Evolutionary conservation across 2,113 vertebrate genomes (phyloP).

Genomic region (Dipodomys merriami): DNA sequence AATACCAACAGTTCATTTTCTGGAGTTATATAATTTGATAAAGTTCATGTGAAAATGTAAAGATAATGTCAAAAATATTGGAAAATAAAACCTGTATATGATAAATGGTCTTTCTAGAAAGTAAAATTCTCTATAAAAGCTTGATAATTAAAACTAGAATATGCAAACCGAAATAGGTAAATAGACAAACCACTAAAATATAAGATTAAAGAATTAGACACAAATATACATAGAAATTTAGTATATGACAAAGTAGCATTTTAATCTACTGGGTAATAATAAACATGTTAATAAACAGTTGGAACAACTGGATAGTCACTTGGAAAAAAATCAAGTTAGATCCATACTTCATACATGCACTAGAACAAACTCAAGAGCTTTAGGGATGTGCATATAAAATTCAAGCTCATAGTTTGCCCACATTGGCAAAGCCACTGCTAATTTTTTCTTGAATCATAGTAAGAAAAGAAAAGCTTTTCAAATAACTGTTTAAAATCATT

Average conservation of each 20-base stretch:
- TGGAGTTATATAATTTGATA: constrained; percentile 12
- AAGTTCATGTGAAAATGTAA: not conserved
- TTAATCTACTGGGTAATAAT: not conserved
- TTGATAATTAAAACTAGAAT: not conserved
- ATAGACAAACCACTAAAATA: not conserved
- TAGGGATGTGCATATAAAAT: constrained; percentile 24
- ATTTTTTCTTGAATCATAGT: constrained; percentile 28
- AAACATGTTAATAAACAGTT: constrained; percentile 54
- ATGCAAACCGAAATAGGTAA: constrained; percentile 32
- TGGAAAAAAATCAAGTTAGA: constrained; percentile 49
- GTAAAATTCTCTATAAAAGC: constrained; percentile 33
- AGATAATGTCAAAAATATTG: not conserved
- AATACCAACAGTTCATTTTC: not conserved
- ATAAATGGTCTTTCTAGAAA: not conserved
- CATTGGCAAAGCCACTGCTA: not conserved
- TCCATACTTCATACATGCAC: not conserved
- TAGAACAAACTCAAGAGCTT: constrained; percentile 42
- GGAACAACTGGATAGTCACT: not conserved
- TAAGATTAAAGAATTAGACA: not conserved
- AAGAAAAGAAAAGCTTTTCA: not conserved
- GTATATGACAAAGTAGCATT: not conserved
- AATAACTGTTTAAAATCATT: constrained; percentile 28
- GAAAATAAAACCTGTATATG: not conserved
- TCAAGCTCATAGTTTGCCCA: not conserved
- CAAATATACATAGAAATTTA: not conserved